Conservation (phyloP, 2,888 invertebrate species). For the Notodonta ziczac region DNA sequence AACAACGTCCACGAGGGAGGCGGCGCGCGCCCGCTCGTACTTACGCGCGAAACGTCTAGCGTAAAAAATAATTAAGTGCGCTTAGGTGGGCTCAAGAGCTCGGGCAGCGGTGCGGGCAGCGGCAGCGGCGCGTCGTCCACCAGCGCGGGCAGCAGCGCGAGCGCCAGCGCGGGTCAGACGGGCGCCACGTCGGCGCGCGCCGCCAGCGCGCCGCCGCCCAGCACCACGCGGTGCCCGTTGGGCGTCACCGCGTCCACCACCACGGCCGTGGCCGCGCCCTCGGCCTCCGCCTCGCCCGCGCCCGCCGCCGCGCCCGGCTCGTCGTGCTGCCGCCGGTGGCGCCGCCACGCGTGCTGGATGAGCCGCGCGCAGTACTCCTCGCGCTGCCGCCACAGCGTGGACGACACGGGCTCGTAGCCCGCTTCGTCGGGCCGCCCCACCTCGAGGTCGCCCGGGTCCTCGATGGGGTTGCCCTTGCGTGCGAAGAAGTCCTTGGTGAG, state of each 20-base stretch:
- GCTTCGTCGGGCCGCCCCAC: slow-evolving; percentile 94
- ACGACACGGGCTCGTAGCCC: slow-evolving; percentile 97
- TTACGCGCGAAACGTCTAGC: slow-evolving; percentile 68
- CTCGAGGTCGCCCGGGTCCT: slow-evolving; percentile 95
- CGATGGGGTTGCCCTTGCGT: slow-evolving; percentile 97
- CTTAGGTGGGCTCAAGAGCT: slow-evolving; percentile 80
- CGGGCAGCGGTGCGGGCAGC: slow-evolving; percentile 81
- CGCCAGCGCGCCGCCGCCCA: slow-evolving; percentile 94
- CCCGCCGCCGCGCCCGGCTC: slow-evolving; percentile 62
- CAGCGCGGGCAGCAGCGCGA: slow-evolving; percentile 81
- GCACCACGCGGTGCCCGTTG: slow-evolving; percentile 95
- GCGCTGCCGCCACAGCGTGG: slow-evolving; percentile 97
- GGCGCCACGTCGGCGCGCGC: slow-evolving; percentile 92
- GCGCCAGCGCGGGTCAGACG: slow-evolving; percentile 83
- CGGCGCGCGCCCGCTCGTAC: slow-evolving; percentile 59
- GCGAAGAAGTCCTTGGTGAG: slow-evolving; percentile 99
- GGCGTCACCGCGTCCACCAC: slow-evolving; percentile 92
- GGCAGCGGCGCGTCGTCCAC: slow-evolving; percentile 80
- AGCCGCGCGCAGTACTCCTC: slow-evolving; percentile 98
- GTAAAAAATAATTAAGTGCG: slow-evolving; percentile 77
- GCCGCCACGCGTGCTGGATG: slow-evolving; percentile 97
- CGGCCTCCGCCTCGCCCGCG: slow-evolving; percentile 80
- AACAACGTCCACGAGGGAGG: slow-evolving; percentile 63
- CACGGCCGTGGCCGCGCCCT: slow-evolving; percentile 92
- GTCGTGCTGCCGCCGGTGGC: slow-evolving; percentile 89